Base-by-base conservation (phyloP, 2,113 vertebrate genomes). In the Potamarius usumacintae region DNA sequence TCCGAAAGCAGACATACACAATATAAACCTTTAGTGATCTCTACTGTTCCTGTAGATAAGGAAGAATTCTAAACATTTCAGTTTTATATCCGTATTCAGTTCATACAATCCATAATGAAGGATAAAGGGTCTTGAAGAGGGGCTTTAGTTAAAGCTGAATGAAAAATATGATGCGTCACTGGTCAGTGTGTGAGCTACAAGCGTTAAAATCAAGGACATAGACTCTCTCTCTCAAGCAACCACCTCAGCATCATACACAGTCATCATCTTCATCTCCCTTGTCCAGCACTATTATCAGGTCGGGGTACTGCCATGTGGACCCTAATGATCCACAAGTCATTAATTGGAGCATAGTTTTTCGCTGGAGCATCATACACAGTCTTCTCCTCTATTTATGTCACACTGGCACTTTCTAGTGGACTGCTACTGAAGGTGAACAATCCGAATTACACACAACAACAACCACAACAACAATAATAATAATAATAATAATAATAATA, bases 331-430 rank as follows among this genome's bases (percentile, higher is more conserved):
- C 42, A 42, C 42, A 42, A 42, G 42, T 42, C 42, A 42, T 42
- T 42, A 42, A 42, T 4, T 42, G 42, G 4, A 42, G 42, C 42
- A 42, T 42, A 42, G 42, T 42, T 42, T 42, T 42, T 42, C 42
- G 42, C 42, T 42, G 42, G 42, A 42, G 4, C 42, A 42, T 42
- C 42, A 42, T 42, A 42, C 42, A 4, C 42, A 42, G 52, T 53
- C 7, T 7, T 11, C 78, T 55, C 1, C 78, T 71, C 92, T 62
- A 77, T 65, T 77, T 57, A 88, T 67, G 82, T 89, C 83, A 83
- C 90, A 90, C 89, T 77, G 74, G 17, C 85, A 89, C 92, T 93
- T 91, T 71, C 93, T 1, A 48, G 90, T 93, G 94, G n/a, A 53
- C 86, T 85, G 89, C 82, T 90, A 93, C 91, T 93, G 92, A 88